Conservation (phyloP, 2,113 vertebrate species). For the Mionectes macconnelli region DNA sequence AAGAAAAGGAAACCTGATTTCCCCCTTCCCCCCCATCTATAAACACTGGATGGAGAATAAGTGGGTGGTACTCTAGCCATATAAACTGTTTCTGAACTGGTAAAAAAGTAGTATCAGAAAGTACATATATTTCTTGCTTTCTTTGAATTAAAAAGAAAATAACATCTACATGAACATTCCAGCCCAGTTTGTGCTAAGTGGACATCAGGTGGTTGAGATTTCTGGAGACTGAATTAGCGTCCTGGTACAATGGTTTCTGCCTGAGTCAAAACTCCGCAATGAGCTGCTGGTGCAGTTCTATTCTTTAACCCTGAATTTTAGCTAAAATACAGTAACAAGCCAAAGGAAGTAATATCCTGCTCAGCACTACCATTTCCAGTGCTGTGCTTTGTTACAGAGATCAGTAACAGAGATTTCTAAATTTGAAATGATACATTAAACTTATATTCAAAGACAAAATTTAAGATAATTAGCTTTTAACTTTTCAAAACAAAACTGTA, state of each 20-base stretch:
- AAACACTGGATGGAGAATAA: background rate
- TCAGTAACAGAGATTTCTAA: background rate
- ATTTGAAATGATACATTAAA: background rate
- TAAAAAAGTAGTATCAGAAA: background rate
- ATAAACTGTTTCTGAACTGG: background rate
- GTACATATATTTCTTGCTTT: background rate
- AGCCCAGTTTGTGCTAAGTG: background rate
- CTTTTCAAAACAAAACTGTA: background rate
- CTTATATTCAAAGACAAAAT: background rate
- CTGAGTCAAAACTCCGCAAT: background rate
- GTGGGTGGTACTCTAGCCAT: background rate
- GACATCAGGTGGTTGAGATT: background rate
- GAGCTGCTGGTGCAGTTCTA: background rate
- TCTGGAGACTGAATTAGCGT: background rate
- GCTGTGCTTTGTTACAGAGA: too few species aligned
- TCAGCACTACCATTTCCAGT: background rate
- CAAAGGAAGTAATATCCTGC: background rate
- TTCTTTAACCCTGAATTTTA: background rate
- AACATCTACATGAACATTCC: background rate
- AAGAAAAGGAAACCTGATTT: too few species aligned
- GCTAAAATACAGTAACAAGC: background rate
- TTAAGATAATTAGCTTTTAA: background rate
- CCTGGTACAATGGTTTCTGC: background rate
- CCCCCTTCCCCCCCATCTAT: too few species aligned
- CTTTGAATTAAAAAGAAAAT: background rate